Base-by-base conservation (phyloP, 2,797 vertebrate genomes). In the Lagodon rhomboides region DNA sequence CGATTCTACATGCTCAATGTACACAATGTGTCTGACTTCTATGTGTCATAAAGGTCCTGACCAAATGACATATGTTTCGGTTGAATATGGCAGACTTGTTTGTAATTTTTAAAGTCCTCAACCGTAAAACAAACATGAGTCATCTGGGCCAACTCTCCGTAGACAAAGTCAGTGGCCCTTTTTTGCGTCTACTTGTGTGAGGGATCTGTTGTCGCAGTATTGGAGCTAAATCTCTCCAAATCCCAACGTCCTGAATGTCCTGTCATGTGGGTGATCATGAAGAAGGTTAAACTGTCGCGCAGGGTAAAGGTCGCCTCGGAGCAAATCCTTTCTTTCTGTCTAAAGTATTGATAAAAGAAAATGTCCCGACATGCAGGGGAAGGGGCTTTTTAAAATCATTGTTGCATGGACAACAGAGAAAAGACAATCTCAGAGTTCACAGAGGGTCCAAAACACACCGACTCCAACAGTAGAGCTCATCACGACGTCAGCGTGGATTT, bases 251-350 rank as follows among this genome's bases (percentile, higher is more conserved):
- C 58, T 59, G 54, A 80, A 70, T 47, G 27, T 63, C 38, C 62
- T 79, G 83, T 70, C 84, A 77, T 80, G 74, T 66, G 44, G 62
- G 11, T 66, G 77, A 86, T 83, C 83, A 80, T 75, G 85, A 89
- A 68, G 64, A 78, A 90, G 85, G 73, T 77, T 61, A 69, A 77
- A 64, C 34, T 38, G 11, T 81, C 43, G 49, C 20, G 71, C 63
- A 30, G 82, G 72, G 65, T 89, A 87, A 90, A 90, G 83, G 85
- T 90, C 85, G 78, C 58, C 20, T 47, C 68, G 18, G 22, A 86
- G 43, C 25, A 75, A 71, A 82, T 82, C 63, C 10, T 62, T 80
- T 80, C 46, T 58, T 56, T 72, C 72, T 67, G 79, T 82, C 80
- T 46, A 46, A 76, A 67, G 68, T 85, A 90, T 87, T 61, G 80